Evolutionary conservation across 2,113 vertebrate species (phyloP).

Genomic region (Pipra filicauda): DNA sequence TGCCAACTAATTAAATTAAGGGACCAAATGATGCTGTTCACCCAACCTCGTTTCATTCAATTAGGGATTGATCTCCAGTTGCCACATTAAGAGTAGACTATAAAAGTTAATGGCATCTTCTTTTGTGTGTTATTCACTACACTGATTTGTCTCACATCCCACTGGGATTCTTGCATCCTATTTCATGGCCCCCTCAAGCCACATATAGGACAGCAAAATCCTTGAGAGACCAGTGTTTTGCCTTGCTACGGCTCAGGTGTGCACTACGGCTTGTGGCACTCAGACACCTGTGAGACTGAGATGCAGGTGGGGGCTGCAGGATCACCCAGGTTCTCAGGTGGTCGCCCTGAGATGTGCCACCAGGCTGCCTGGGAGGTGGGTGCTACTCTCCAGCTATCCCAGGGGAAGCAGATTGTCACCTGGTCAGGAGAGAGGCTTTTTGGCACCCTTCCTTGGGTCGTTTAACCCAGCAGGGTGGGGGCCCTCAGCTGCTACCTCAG

Average conservation of each 20-base stretch:
- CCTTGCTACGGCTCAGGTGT: background rate
- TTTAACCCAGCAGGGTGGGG: background rate
- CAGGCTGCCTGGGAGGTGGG: background rate
- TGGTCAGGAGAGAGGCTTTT: background rate
- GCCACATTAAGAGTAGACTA: background rate
- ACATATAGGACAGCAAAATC: background rate
- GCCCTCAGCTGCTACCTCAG: background rate
- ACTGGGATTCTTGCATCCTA: background rate
- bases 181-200: background rate
- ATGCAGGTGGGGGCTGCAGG: background rate
- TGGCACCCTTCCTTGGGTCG: background rate
- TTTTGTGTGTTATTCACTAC: background rate
- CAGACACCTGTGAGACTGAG: background rate
- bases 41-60: background rate
- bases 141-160: background rate
- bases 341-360: background rate
- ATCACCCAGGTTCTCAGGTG: background rate
- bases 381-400: background rate
- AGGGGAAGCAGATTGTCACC: background rate
- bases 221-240: background rate
- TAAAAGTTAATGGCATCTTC: conserved; percentile 8
- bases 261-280: background rate
- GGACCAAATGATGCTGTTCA: background rate
- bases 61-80: background rate
- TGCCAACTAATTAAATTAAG: background rate